Percentiles rank a stretch among this genome's conserved stretches.
Evolutionary conservation across 2,888 invertebrate genomes (phyloP).

Genomic region (Lordiphosa andalusiaca): DNA sequence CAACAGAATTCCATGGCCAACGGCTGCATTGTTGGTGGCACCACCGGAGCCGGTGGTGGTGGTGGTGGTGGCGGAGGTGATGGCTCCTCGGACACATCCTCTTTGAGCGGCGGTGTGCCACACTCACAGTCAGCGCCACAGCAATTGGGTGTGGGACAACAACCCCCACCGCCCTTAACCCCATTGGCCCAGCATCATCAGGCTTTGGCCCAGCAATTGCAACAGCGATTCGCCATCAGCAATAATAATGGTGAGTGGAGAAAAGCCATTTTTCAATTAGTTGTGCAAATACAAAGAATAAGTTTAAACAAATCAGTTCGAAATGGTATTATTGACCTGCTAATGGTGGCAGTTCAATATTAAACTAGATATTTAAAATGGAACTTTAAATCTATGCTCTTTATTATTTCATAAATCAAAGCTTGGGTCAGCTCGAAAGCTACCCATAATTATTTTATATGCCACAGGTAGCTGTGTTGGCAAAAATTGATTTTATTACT

Average conservation of each 20-base stretch:
- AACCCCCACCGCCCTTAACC: conserved; percentile 75
- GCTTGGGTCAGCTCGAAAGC: too few species aligned
- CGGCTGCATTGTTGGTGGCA: conserved; percentile 45
- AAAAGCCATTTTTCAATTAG: too few species aligned
- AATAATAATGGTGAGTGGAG: conserved; percentile 80
- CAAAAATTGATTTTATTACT: too few species aligned
- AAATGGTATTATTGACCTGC: too few species aligned
- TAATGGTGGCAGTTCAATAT: too few species aligned
- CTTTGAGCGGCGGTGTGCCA: conserved; percentile 77
- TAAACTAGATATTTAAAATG: too few species aligned
- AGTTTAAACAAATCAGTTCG: too few species aligned
- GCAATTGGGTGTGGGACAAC: conserved; percentile 76
- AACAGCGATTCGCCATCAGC: conserved; percentile 82
- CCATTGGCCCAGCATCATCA: conserved; percentile 84
- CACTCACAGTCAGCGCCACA: conserved; percentile 80
- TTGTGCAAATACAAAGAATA: too few species aligned
- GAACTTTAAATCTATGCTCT: too few species aligned
- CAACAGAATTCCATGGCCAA: conserved; percentile 68
- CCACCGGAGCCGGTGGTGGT: conserved; percentile 39
- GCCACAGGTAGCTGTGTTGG: too few species aligned
- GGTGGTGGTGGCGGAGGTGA: conserved; percentile 53
- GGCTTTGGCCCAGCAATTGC: conserved; percentile 83
- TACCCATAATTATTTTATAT: too few species aligned
- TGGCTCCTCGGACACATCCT: conserved; percentile 71
- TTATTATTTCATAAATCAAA: too few species aligned